Evolutionary conservation across 2,797 vertebrate species (phyloP), one percentile per base, ranked within the genome.

Genomic region (Gephyroberyx darwinii): DNA sequence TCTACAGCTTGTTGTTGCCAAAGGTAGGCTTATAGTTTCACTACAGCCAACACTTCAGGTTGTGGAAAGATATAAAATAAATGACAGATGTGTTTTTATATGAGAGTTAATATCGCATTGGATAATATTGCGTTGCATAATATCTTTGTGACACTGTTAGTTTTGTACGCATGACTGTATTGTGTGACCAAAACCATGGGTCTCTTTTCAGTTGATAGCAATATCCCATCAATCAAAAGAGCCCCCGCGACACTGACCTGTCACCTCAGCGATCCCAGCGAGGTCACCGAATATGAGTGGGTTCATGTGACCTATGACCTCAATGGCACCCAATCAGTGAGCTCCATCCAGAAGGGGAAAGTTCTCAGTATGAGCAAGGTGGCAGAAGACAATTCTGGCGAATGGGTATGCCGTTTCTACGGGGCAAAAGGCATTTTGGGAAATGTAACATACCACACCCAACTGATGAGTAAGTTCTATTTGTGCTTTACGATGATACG

Each of bases 241-340:
- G 52, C 16, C 57, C 55, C 83, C 0, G 5, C 79, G 41, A 84
- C 41, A 0, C 76, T 95, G 86, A 92, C 85, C 69, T 94, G 94
- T 77, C 71, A 90, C 0, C 84, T 94, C 64, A 90, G 80, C 4
- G 71, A 91, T 68, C 2, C 74, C 0, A 89, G 77, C 0, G 79
- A 89, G 16, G 80, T 93, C 81, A 91, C 59, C 0, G 0, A 14
- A 0, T 94, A 94, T 0, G 80, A 93, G 68, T 95, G 94, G 94
- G 72, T 93, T 62, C 78, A 52, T 20, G 78, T 90, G 22, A 88
- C 54, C 37, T 77, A 81, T 5, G 82, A 89, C 50, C 8, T 69
- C 50, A 91, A 89, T 1, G 74, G 84, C 65, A 89, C 77, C 5
- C 48, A 62, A 47, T 78, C 65, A 2, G 30, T 77, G 2, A 79